Evolutionary conservation across 1,140 invertebrate genomes (phyloP).

Genomic region (Euglossa dilemma): DNA sequence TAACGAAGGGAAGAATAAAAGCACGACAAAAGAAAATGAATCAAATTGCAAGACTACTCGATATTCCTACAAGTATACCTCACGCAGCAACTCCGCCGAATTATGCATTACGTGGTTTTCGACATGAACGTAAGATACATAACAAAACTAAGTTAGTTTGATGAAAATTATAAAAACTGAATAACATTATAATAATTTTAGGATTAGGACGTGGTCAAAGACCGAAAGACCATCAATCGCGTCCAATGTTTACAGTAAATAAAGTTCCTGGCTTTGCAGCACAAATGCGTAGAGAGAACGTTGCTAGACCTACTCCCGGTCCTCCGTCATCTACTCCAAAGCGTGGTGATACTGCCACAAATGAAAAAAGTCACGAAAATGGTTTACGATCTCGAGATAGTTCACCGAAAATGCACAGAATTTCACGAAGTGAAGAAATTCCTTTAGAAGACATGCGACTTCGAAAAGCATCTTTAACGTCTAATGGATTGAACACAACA

Average conservation of each 20-base stretch:
- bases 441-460: constrained; percentile 90
- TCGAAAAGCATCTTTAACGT: constrained; percentile 74
- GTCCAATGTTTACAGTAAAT: constrained; percentile 84
- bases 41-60: constrained; percentile 95
- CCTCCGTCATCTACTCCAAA: constrained; percentile 71
- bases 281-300: constrained; percentile 84
- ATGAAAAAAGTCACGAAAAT: constrained; percentile 69
- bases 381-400: constrained; percentile 85
- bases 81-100: constrained; percentile 83
- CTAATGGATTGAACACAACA: constrained; percentile 62
- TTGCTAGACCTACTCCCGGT: constrained; percentile 68
- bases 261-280: constrained; percentile 88
- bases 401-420: constrained; percentile 87
- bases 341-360: constrained; percentile 74
- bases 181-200: constrained; percentile 50
- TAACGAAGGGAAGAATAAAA: constrained; percentile 94
- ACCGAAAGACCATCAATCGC: constrained; percentile 81
- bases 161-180: not conserved
- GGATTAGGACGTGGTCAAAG: constrained; percentile 81
- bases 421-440: constrained; percentile 90
- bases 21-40: constrained; percentile 98
- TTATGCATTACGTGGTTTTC: constrained; percentile 76
- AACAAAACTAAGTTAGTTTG: not conserved
- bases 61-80: constrained; percentile 87
- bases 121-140: constrained; percentile 75